Evolutionary conservation across 2,113 vertebrate genomes (phyloP), one percentile per base, ranked within the genome.

Genomic region (Xiphophorus maculatus): DNA sequence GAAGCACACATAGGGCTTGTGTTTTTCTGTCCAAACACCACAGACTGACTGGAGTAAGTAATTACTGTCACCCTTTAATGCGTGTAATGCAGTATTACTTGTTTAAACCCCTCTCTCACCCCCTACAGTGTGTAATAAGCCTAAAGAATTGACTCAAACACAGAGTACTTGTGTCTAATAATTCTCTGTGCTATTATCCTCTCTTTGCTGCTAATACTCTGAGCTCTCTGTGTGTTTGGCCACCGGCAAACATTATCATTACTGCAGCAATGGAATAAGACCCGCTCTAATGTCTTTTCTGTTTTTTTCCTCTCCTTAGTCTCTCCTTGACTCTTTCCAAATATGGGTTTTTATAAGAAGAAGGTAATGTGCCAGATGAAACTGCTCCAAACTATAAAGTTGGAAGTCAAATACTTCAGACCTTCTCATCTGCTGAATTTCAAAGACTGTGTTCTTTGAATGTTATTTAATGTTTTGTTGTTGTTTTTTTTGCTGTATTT

Each of bases 71-170:
- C 73, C 62, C 79, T 87, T 85, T 89, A 83, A 90, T 84, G 76
- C 22, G 66, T 86, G 86, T 90, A 88, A 90, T 88, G 79, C 83
- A 82, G 76, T 77, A 88, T 87, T 89, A 90, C 84, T 89, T 87
- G 81, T 89, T 88, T 74, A 85, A 90, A 88, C 77, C 78, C 63
- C 76, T 42, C 44, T 28, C 62, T 32, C 42, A 69, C 32, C 78
- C 82, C 87, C 80, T n/a, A 63, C 77, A 86, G 88, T 84, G 82
- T 87, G 78, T 85, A 91, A 89, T 88, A 90, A 88, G 89, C 84
- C 84, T 86, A 90, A 91, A 87, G 79, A 89, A 91, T 82, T 82
- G 86, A 91, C 85, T 89, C 79, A 78, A 91, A 90, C 64, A 71
- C 54, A 87, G 71, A 80, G 84, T 84, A 80, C 80, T 44, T 82